Conservation (phyloP, 2,113 vertebrate genomes). For the Columba janthina region DNA sequence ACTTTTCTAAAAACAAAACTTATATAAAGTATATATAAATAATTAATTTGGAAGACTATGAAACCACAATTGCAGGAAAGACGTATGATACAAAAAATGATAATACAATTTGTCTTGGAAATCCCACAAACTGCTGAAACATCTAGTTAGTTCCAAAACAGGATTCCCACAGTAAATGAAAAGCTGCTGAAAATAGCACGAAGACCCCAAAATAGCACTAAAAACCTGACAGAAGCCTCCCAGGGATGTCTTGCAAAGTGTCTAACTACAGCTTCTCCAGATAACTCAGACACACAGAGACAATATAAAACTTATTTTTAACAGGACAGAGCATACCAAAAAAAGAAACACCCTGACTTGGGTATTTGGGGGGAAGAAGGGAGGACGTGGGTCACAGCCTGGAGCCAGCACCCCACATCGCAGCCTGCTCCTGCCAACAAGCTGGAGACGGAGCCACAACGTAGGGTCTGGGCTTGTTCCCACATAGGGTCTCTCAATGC, state of each 20-base stretch:
- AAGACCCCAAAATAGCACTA: not conserved
- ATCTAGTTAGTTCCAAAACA: constrained; percentile 17
- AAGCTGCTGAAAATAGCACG: not conserved
- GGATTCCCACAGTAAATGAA: not conserved
- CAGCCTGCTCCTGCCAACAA: not conserved
- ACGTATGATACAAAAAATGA: not conserved
- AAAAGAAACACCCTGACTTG: not conserved
- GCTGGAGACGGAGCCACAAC: not conserved
- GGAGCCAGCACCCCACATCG: not conserved
- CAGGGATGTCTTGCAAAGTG: not conserved
- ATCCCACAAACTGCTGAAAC: not conserved
- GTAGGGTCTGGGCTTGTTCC: not conserved
- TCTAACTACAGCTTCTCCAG: not conserved
- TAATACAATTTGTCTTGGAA: not conserved
- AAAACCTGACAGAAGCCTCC: not conserved
- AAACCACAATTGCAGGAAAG: constrained; percentile 20
- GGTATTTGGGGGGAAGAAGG: not conserved
- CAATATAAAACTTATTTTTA: not conserved
- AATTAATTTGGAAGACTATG: not conserved
- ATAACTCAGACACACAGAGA: not conserved
- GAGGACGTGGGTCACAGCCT: not conserved
- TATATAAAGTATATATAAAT: not conserved
- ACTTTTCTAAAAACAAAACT: not conserved
- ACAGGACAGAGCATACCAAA: not conserved
- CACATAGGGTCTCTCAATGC: not conserved